Evolutionary conservation across 2,888 invertebrate genomes (phyloP).

Genomic region (Hirtodrosophila cameraria): DNA sequence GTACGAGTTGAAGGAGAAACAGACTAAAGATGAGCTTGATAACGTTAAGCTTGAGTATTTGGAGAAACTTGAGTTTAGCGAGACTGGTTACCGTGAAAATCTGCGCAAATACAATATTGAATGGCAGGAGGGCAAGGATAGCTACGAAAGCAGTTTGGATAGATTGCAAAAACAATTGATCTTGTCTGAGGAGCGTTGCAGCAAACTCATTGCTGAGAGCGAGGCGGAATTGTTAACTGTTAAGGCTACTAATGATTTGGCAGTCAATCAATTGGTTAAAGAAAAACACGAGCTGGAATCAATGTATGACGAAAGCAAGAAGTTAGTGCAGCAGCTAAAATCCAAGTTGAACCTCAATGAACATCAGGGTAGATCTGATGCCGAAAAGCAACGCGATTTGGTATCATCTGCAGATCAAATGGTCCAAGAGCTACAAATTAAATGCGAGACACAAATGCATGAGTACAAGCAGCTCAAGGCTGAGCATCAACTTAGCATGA

Average conservation of each 20-base stretch:
- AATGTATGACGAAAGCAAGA: constrained; percentile 33
- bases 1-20: constrained; percentile 17
- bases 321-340: constrained; percentile 40
- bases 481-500: constrained; percentile 3
- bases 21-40: constrained; percentile 37
- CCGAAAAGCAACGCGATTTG: not conserved
- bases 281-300: constrained; percentile 55
- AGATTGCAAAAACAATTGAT: constrained; percentile 30
- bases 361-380: not conserved
- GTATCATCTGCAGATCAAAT: not conserved
- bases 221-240: constrained; percentile 20
- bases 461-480: constrained; percentile 28
- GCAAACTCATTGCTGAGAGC: constrained; percentile 21
- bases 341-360: not conserved
- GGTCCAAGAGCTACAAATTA: constrained; percentile 19
- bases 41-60: constrained; percentile 59
- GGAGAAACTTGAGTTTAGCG: constrained; percentile 64
- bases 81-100: constrained; percentile 62
- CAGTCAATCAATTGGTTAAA: constrained; percentile 13
- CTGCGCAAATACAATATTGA: constrained; percentile 64
- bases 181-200: constrained; percentile 29
- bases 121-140: constrained; percentile 54
- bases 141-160: constrained; percentile 50
- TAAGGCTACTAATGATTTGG: constrained; percentile 15
- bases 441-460: constrained; percentile 22